phyloP scores from a whole-genome alignment of 2,113 vertebrate species.

The Cathartes aura region DNA sequence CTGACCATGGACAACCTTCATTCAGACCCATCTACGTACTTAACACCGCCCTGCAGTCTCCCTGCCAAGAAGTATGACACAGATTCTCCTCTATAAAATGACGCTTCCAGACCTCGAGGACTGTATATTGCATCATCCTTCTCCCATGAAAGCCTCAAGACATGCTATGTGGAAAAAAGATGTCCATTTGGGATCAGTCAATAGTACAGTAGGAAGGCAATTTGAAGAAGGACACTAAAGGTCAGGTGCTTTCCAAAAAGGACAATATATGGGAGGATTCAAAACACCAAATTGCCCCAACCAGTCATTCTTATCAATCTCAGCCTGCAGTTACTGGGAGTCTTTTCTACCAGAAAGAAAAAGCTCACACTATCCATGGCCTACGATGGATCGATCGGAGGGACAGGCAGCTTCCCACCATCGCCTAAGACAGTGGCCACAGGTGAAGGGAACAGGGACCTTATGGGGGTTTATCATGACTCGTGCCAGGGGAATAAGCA shows the following conservation, averaged over 20 bases:
- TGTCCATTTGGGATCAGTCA: neutral
- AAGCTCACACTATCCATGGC: rapidly evolving
- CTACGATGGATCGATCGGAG: rapidly evolving
- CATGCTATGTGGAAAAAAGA: no score
- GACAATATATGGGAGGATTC: neutral
- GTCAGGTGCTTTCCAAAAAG: neutral
- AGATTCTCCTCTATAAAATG: neutral
- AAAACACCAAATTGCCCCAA: neutral
- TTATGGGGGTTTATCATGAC: rapidly evolving
- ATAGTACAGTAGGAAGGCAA: neutral
- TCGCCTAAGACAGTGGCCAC: neutral
- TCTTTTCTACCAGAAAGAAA: neutral
- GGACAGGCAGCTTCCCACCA: neutral
- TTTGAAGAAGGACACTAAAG: neutral
- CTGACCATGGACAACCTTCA: neutral
- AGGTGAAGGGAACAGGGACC: neutral
- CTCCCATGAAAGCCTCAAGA: neutral
- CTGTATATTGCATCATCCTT: neutral
- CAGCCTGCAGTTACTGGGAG: neutral
- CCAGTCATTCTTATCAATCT: neutral
- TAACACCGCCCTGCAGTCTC: rapidly evolving
- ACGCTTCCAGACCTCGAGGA: neutral
- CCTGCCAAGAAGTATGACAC: neutral
- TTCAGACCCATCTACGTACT: neutral
- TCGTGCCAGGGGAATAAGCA: neutral